Evolutionary conservation across 1,140 invertebrate species (phyloP).

Genomic region (Macrotrachela quadricornifera): DNA sequence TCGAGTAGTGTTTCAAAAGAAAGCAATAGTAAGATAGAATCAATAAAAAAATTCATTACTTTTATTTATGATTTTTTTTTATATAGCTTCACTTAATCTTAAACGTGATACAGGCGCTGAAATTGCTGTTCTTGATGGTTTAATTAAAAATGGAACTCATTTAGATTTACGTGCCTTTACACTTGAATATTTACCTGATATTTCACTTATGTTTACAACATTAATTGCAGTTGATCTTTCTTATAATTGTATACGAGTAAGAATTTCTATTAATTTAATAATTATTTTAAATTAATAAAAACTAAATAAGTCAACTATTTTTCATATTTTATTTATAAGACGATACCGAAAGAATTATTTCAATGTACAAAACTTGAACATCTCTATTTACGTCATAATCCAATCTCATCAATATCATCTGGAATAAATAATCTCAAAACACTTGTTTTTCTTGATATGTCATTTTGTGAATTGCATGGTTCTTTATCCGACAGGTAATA

Average conservation of each 20-base stretch:
- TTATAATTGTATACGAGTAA: slow-evolving; percentile 27
- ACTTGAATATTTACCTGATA: slow-evolving; percentile 21
- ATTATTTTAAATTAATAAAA: not conserved
- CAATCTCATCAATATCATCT: slow-evolving; percentile 19
- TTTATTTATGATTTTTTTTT: no score
- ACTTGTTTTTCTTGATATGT: slow-evolving; percentile 18
- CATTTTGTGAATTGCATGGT: slow-evolving; percentile 19
- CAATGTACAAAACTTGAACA: slow-evolving; percentile 19
- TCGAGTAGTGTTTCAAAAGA: no score
- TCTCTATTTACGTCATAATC: slow-evolving; percentile 25
- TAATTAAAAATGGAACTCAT: not conserved
- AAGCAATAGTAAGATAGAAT: no score
- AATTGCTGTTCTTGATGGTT: slow-evolving; percentile 3
- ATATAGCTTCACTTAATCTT: not conserved
- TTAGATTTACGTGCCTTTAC: slow-evolving; percentile 21
- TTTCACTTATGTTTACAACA: slow-evolving; percentile 17
- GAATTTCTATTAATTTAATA: not conserved
- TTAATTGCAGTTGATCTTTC: slow-evolving; percentile 24
- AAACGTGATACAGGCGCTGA: not conserved
- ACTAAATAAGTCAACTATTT: not conserved
- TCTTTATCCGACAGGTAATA: not conserved
- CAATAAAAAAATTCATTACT: no score
- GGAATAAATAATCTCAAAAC: slow-evolving; percentile 18
- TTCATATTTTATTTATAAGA: slow-evolving; percentile 11
- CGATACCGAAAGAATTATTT: slow-evolving; percentile 19